Conservation (phyloP, 2,113 vertebrate genomes). For the Apodemus speciosus region DNA sequence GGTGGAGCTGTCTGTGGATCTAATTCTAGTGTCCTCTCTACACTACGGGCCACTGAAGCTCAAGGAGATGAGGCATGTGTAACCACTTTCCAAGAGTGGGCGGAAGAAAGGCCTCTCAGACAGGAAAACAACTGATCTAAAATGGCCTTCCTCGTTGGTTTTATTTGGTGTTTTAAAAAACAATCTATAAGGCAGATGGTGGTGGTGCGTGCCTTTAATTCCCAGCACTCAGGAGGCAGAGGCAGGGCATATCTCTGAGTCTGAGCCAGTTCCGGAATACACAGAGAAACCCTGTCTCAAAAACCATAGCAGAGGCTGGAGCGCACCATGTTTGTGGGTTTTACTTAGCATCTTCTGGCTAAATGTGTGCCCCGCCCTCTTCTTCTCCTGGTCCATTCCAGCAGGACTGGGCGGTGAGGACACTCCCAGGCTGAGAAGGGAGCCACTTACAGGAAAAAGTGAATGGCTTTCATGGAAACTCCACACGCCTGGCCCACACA, state of each 20-base stretch:
- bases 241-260: not conserved
- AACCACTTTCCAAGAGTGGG: not conserved
- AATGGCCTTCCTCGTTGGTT: not conserved
- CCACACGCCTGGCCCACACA: too few species aligned
- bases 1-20: not conserved
- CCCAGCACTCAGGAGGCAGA: not conserved
- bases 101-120: conserved; percentile 37
- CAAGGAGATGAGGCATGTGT: not conserved
- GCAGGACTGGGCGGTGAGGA: fast-evolving
- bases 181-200: too few species aligned
- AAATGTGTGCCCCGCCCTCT: too few species aligned
- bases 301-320: not conserved
- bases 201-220: not conserved
- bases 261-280: not conserved
- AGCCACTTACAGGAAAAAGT: not conserved
- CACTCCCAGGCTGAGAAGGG: too few species aligned
- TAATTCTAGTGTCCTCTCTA: not conserved
- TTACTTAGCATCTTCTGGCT: not conserved
- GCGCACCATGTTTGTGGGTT: not conserved
- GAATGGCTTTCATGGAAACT: not conserved
- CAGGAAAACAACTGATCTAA: not conserved
- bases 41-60: too few species aligned
- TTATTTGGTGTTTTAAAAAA: not conserved
- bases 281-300: not conserved
- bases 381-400: fast-evolving